Base-by-base conservation (phyloP, 2,888 invertebrate genomes). In the Chrysolina haemoptera region DNA sequence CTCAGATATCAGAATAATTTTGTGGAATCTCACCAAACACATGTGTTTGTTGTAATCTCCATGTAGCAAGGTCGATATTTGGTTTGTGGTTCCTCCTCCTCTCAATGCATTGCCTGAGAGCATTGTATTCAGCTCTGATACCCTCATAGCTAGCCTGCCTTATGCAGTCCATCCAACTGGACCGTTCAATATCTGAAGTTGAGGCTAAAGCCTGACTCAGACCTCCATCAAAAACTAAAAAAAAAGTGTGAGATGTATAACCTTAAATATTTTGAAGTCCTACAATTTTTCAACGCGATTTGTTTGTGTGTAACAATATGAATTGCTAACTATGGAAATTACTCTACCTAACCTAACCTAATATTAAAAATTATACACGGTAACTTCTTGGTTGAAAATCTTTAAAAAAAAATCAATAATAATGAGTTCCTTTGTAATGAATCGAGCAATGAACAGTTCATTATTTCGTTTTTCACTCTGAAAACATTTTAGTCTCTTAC, bases 91-190 rank as follows among this genome's bases (percentile, higher is more conserved):
- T 92, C 69, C 90, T 88, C 75, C 90, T 89, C 85, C 93, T 90
- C 83, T 92, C 91, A 75, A 91, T 86, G 78, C 89, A 89, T 81
- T 91, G 91, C 71, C 92, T 90, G 55, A 94, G 87, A 35, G 91
- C 90, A 72, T 91, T 86, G 71, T 97, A 90, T 86, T 95, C 94
- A 35, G 93, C 91, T 82, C 94, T 91, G 84, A 98, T 92, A 79
- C 93, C 93, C 75, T 94, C 93, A 86, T 96, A 97, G 75, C 97
- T 95, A 11, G 97, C 96, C 80, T 93, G 89, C 84, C 95, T 93
- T 76, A 98, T 92, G 8, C 94, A 93, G 85, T 95, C 94, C 81
- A 97, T 87, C 98, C 98, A 98, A 62, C 94, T 90, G 77, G 94
- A 93, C 22, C 98, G 90, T 82, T 98, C 98, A 11, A 91, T 90